A percentile compares a stretch with the other conserved stretches of the same genome.
Conservation (phyloP, 2,113 vertebrate species). For the Antechinus stuartii region DNA sequence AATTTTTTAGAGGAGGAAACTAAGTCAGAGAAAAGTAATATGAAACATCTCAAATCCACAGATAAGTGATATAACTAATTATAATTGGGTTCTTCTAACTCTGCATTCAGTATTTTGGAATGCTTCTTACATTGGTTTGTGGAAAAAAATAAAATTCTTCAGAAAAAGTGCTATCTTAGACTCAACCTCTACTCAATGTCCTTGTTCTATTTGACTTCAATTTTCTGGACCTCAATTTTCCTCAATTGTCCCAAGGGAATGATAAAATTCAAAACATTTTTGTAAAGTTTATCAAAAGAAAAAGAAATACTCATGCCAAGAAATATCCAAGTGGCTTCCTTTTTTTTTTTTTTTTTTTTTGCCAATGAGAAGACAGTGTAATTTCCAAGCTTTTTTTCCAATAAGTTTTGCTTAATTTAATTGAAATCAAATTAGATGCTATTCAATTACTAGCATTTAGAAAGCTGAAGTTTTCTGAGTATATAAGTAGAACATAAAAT, state of each 20-base stretch:
- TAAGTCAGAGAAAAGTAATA: not conserved
- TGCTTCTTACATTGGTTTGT: not conserved
- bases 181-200: not conserved
- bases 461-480: constrained; percentile 51
- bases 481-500: constrained; percentile 39
- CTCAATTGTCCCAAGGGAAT: not conserved
- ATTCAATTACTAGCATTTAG: constrained; percentile 73
- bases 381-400: constrained; percentile 36
- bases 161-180: not conserved
- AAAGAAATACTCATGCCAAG: not conserved
- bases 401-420: constrained; percentile 48
- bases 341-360: not conserved
- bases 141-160: not conserved
- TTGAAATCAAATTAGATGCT: constrained; percentile 70
- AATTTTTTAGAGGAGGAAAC: not conserved
- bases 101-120: not conserved
- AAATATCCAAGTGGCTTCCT: not conserved
- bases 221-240: not conserved
- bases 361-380: not conserved
- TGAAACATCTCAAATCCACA: not conserved
- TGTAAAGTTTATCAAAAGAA: not conserved
- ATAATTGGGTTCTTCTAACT: not conserved
- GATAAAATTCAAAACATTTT: not conserved
- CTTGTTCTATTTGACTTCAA: not conserved
- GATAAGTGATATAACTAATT: not conserved